These are phyloP conservation scores for Porites evermanni DNA, from an alignment of 92 coral and sea anemone species.

Conservation along the genomic window DNA sequence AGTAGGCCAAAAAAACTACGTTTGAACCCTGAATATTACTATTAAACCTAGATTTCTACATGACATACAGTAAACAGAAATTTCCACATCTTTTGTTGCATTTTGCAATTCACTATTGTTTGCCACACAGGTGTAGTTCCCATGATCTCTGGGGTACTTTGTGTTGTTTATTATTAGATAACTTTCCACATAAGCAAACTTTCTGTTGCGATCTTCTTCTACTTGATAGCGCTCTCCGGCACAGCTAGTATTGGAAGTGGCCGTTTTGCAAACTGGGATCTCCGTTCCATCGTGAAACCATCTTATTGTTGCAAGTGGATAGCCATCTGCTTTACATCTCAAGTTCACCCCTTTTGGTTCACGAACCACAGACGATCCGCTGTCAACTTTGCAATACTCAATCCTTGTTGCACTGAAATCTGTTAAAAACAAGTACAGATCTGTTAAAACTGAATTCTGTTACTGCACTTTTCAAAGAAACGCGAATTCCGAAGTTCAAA, in stretches of 20 bases:
- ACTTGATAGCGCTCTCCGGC: neutral
- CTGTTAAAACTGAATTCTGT: neutral
- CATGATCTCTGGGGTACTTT: constrained; percentile 46
- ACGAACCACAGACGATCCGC: neutral
- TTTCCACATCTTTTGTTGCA: neutral
- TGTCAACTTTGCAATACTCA: neutral
- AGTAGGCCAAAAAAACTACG: no score
- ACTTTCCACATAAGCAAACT: neutral
- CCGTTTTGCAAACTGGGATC: neutral
- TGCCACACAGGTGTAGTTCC: constrained; percentile 68
- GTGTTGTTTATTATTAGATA: neutral
- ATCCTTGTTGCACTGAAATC: constrained; percentile 6
- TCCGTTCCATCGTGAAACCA: constrained; percentile 19
- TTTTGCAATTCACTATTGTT: constrained; percentile 26
- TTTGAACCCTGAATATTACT: no score
- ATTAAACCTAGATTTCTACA: neutral
- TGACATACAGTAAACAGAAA: constrained; percentile 37
- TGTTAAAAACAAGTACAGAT: neutral
- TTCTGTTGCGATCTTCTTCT: neutral
- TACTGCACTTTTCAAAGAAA: neutral
- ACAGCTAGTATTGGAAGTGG: neutral
- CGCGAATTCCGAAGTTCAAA: no score
- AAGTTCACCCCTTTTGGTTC: neutral
- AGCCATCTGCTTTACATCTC: neutral
- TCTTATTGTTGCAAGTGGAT: constrained; percentile 8